Conservation (phyloP, 2,888 invertebrate genomes). For the Eledona agricola region DNA sequence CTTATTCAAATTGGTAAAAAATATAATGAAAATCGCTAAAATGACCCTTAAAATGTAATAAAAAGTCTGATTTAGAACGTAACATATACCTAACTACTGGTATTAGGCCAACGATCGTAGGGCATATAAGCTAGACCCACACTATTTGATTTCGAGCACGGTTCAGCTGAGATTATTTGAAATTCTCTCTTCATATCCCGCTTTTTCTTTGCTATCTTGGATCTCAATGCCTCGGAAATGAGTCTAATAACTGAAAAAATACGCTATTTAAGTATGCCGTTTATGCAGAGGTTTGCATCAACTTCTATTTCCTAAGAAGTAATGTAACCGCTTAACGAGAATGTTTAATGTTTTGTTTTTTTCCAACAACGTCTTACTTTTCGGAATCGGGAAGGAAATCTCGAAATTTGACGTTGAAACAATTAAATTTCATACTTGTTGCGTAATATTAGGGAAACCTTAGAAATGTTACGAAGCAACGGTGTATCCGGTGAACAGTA, state of each 20-base stretch:
- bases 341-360: constrained; percentile 22
- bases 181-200: constrained; percentile 25
- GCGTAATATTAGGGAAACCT: constrained; percentile 15
- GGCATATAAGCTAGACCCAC: constrained; percentile 11
- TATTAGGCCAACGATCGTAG: constrained; percentile 18
- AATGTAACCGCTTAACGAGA: constrained; percentile 42
- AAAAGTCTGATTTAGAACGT: too few species aligned
- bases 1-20: too few species aligned
- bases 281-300: constrained; percentile 37
- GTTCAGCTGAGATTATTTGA: constrained; percentile 21
- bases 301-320: constrained; percentile 41
- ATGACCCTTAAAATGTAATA: too few species aligned
- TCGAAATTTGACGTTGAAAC: too few species aligned
- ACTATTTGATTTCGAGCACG: constrained; percentile 17
- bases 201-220: constrained; percentile 15
- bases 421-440: constrained; percentile 18
- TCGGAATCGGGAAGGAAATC: too few species aligned
- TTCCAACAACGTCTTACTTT: constrained; percentile 15
- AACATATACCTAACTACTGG: neutral
- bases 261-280: constrained; percentile 29
- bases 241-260: constrained; percentile 20
- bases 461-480: constrained; percentile 15
- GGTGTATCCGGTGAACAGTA: constrained; percentile 28
- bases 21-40: too few species aligned
- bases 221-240: constrained; percentile 25